A percentile compares a stretch with the other conserved stretches of the same genome.
Evolutionary conservation across 2,113 vertebrate species (phyloP).

Genomic region (Zonotrichia leucophrys): DNA sequence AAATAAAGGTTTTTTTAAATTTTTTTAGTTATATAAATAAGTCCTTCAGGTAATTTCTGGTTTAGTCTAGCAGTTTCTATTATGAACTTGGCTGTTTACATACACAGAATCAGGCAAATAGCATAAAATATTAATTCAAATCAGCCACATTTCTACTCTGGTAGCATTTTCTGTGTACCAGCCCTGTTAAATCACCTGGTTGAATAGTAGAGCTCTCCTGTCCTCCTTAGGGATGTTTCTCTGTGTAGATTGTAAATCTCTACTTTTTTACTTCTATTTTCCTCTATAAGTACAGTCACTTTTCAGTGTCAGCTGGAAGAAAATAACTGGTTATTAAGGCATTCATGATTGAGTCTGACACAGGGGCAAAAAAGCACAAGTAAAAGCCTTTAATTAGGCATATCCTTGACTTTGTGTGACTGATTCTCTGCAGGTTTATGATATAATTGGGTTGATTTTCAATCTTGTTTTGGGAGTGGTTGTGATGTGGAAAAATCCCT

Average conservation of each 20-base stretch:
- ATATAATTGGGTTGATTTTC: conserved; percentile 5
- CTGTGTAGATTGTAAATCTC: background rate
- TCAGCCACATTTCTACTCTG: background rate
- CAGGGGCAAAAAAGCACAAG: background rate
- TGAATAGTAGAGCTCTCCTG: background rate
- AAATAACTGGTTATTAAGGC: background rate
- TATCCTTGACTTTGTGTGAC: background rate
- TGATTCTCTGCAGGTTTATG: background rate
- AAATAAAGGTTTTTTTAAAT: background rate
- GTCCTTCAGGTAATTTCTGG: background rate
- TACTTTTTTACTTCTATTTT: background rate
- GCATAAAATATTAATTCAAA: background rate
- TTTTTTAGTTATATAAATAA: background rate
- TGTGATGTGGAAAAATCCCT: background rate
- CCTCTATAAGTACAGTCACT: background rate
- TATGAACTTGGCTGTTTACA: background rate
- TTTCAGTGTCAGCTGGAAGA: background rate
- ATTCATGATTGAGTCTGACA: background rate
- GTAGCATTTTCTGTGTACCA: background rate
- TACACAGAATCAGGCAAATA: background rate
- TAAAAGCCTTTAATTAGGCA: background rate
- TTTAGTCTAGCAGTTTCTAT: background rate
- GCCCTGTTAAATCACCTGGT: background rate
- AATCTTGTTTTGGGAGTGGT: background rate
- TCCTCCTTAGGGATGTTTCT: background rate